A percentile compares a stretch with the other conserved stretches of the same genome.
phyloP scores from a whole-genome alignment of 2,797 vertebrate genomes.

The Catostomus latipinnis region DNA sequence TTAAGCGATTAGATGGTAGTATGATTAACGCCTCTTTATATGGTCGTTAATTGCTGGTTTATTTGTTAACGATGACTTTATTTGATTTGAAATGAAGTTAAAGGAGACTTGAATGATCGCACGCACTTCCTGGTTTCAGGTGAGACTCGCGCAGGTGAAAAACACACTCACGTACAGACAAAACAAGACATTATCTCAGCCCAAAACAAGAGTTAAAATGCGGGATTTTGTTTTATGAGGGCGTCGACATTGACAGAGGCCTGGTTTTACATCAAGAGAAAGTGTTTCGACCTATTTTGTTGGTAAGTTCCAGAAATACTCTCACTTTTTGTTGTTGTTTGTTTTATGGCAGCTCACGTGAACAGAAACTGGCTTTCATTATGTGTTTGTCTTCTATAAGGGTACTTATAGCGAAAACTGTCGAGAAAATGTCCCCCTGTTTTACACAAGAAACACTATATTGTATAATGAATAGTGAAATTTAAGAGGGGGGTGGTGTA shows the following conservation, averaged over 20 bases:
- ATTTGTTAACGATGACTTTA: neutral
- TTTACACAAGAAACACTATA: too few relatives aligned
- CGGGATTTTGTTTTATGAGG: neutral
- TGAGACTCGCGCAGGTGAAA: conserved; percentile 42
- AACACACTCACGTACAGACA: neutral
- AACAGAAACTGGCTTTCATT: neutral
- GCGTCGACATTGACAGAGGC: neutral
- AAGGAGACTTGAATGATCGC: neutral
- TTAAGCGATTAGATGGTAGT: neutral
- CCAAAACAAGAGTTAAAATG: conserved; percentile 14
- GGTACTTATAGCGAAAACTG: too few relatives aligned
- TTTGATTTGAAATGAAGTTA: conserved; percentile 5
- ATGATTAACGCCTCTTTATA: neutral
- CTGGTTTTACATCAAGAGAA: neutral
- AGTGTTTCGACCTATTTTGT: neutral
- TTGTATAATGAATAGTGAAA: too few relatives aligned
- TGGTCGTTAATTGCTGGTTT: neutral
- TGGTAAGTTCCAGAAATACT: neutral
- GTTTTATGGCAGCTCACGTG: neutral
- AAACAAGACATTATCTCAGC: neutral
- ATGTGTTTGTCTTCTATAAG: neutral
- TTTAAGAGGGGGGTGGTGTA: too few relatives aligned
- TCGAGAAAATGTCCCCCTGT: too few relatives aligned
- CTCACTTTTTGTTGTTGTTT: conserved; percentile 1
- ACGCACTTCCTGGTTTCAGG: conserved; percentile 59